Base-by-base conservation (phyloP, 1,140 invertebrate species). In the Camponotus pennsylvanicus region DNA sequence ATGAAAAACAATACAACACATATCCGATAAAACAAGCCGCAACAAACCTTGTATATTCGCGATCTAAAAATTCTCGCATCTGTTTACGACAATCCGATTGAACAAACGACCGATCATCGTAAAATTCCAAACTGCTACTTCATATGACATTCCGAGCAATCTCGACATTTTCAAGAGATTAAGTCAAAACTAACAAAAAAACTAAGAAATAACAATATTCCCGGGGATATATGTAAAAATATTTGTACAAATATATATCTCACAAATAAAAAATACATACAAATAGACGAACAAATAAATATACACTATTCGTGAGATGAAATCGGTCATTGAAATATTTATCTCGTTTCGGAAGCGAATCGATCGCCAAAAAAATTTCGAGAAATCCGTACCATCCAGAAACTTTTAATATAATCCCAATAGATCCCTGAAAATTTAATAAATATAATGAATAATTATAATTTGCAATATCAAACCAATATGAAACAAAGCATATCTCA, bases 1-100 rank as follows among this genome's bases (percentile, higher is more conserved):
- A 91, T 86, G 75, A 89, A 92, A 93, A 88, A 93, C 93, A 94
- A 93, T 91, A 87, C 90, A 90, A 88, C 90, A 87, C 89, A 89
- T 80, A 89, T 69, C 76, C 85, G 88, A 94, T 90, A 93, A 92
- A 88, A 82, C 27, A 55, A 37, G 40, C 64, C 64, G 82, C 66
- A 52, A 6, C 84, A 57, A 34, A 55, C 32, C n/a, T 37, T n/a
- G 40, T 27, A 15, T 32, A 76, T 49, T 49, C 45, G 11, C 3
- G 45, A 49, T n/a, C 61, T 42, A 7, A 49, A 78, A 66, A 49
- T 78, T 15, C 15, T 42, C 40, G 6, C 34, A 18, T 63, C 0
- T 11, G 40, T 40, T 57, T 75, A 21, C 3, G 13, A 21, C n/a
- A 42, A 55, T 9, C 34, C 18, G 3, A 37, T 3, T 27, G 15